Evolutionary conservation across 2,797 vertebrate species (phyloP).

Genomic region (Aeoliscus strigatus): DNA sequence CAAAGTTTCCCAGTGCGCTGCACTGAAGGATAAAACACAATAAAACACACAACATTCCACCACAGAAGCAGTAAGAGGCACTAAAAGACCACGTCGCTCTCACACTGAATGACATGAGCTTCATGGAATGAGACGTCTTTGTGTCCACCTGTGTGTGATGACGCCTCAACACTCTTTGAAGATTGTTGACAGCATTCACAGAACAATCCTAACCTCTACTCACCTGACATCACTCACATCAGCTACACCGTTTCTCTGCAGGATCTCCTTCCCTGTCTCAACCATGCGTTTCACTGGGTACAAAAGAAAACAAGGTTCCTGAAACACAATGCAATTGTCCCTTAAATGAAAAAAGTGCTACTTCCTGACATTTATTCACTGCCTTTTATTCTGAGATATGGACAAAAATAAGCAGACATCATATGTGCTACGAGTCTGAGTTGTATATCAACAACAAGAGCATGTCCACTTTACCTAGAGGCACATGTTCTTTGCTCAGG

Average conservation of each 20-base stretch:
- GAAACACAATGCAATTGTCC: not conserved
- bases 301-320: slow-evolving; percentile 13
- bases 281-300: slow-evolving; percentile 86
- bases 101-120: too few species aligned
- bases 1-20: too few species aligned
- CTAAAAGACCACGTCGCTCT: too few species aligned
- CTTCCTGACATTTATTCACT: not conserved
- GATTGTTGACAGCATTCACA: too few species aligned
- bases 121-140: too few species aligned
- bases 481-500: slow-evolving; percentile 79
- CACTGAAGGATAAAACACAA: too few species aligned
- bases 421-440: not conserved
- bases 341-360: not conserved
- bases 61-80: too few species aligned
- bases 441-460: too few species aligned
- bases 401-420: not conserved
- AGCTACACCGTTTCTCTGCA: slow-evolving; percentile 82
- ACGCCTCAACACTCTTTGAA: too few species aligned
- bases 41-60: too few species aligned
- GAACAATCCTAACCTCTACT: not conserved
- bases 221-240: slow-evolving; percentile 89
- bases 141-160: too few species aligned
- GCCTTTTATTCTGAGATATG: not conserved
- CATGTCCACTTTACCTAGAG: slow-evolving; percentile 73
- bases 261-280: slow-evolving; percentile 82